phyloP scores from a whole-genome alignment of 2,113 vertebrate genomes.

The Pedetes capensis region DNA sequence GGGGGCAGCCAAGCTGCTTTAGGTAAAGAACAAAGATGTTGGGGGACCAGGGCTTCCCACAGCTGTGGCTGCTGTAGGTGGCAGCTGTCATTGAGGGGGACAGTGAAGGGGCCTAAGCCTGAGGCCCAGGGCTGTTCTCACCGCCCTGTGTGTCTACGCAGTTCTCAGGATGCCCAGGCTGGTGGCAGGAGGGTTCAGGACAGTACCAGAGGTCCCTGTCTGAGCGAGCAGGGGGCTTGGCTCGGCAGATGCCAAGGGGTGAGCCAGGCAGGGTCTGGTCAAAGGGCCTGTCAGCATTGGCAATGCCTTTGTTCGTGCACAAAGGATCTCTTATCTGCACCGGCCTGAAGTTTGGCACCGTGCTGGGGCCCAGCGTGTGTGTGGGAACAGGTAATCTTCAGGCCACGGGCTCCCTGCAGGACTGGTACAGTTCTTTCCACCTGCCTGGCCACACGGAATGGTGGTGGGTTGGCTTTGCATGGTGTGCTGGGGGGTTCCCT shows the following conservation, averaged over 20 bases:
- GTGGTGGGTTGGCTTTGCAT: conserved; percentile 43
- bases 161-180: not conserved
- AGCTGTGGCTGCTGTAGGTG: not conserved
- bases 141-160: accelerated
- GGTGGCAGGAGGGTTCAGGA: not conserved
- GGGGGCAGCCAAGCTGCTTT: not conserved
- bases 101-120: accelerated
- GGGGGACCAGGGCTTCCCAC: not conserved
- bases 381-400: conserved; percentile 87
- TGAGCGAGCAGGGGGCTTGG: not conserved
- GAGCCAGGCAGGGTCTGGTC: not conserved
- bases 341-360: conserved; percentile 86
- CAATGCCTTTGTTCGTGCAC: conserved; percentile 84
- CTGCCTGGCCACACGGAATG: not conserved
- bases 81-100: not conserved
- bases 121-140: not conserved
- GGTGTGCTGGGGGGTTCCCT: not conserved
- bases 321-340: conserved; percentile 92
- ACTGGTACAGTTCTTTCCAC: not conserved
- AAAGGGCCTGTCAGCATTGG: conserved; percentile 57
- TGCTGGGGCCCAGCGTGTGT: conserved; percentile 75
- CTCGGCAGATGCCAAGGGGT: not conserved
- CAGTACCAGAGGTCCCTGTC: not conserved
- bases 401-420: not conserved
- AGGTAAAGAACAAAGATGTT: not conserved